Evolutionary conservation across 2,797 vertebrate species (phyloP).

Genomic region (Gallinago nigripennis): DNA sequence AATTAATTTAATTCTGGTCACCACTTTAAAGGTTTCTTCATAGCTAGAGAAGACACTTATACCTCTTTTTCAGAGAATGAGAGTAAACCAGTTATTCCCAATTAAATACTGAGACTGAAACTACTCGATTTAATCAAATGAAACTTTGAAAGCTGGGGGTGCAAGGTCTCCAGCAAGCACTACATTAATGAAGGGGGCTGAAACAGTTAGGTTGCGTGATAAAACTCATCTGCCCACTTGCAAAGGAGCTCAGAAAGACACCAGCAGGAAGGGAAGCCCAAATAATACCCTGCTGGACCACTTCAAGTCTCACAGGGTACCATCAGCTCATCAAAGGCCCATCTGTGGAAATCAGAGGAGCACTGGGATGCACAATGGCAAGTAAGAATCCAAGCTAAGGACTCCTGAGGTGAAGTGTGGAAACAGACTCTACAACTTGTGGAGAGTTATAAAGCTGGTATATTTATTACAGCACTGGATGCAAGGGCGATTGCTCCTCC

Average conservation of each 20-base stretch:
- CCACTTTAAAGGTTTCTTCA: not conserved
- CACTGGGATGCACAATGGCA: not conserved
- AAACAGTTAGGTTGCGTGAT: not conserved
- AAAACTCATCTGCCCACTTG: not conserved
- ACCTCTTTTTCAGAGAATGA: not conserved
- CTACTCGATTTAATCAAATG: not conserved
- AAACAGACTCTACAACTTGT: too few species aligned
- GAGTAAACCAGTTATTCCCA: not conserved
- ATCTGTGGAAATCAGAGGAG: not conserved
- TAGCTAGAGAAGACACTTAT: not conserved
- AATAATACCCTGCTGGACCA: not conserved
- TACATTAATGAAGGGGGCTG: not conserved
- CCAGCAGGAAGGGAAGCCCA: rapidly evolving
- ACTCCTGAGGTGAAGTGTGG: not conserved
- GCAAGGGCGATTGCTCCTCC: too few species aligned
- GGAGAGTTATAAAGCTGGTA: too few species aligned
- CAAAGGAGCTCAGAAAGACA: not conserved
- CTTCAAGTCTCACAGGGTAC: not conserved
- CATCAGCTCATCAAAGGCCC: not conserved
- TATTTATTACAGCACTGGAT: too few species aligned
- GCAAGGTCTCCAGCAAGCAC: not conserved
- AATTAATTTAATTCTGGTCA: not conserved
- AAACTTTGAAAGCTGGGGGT: not conserved
- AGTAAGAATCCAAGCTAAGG: not conserved
- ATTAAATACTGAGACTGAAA: not conserved